These are phyloP conservation scores for Zophobas morio DNA, from an alignment of 1,140 invertebrate genomes.

Conservation along the genomic window DNA sequence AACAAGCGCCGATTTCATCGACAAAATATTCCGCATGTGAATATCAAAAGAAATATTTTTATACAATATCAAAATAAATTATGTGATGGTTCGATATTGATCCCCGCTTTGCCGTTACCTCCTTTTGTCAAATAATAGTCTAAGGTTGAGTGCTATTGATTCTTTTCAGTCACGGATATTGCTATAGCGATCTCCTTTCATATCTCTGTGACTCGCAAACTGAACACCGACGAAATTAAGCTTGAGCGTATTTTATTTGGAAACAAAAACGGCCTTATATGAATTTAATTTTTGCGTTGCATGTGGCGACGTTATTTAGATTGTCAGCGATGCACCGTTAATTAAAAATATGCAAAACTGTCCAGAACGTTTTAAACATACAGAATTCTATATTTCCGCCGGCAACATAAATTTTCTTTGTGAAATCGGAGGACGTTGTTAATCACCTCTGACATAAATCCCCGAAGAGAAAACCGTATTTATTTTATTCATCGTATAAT, in stretches of 20 bases:
- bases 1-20: not conserved
- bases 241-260: too few relatives aligned
- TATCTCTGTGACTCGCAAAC: not conserved
- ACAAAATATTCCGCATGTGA: not conserved
- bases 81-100: constrained; percentile 5
- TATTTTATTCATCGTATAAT: constrained; percentile 40
- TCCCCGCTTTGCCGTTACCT: not conserved
- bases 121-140: constrained; percentile 13
- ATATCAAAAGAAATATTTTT: not conserved
- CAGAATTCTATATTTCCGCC: not conserved
- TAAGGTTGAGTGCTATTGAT: constrained; percentile 4
- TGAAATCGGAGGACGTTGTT: constrained; percentile 36
- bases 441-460: constrained; percentile 36
- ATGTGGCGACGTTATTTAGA: not conserved
- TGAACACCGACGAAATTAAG: not conserved
- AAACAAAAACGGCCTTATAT: not conserved
- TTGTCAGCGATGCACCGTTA: constrained; percentile 1
- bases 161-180: constrained; percentile 1
- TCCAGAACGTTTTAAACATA: not conserved
- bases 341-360: constrained; percentile 30
- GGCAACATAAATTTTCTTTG: constrained; percentile 30
- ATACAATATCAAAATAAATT: constrained; percentile 15
- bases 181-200: not conserved
- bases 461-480: constrained; percentile 33
- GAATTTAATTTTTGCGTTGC: not conserved